phyloP scores from a whole-genome alignment of 2,113 vertebrate genomes.

The Ailurus styani region DNA sequence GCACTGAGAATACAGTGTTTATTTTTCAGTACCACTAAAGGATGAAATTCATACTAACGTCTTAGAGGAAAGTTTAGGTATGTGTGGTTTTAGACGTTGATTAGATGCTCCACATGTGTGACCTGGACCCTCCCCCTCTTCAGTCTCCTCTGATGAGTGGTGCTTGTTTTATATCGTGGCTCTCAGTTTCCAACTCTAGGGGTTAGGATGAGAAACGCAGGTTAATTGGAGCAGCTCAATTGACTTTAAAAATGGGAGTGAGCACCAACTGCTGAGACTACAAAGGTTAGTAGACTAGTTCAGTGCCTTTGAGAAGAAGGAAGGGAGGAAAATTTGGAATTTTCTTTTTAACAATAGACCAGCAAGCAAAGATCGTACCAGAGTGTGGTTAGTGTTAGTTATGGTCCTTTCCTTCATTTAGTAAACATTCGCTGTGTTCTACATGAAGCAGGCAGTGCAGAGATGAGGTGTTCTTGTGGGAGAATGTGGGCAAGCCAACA shows the following conservation, averaged over 20 bases:
- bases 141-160: background rate
- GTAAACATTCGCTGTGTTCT: background rate
- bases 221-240: constrained; percentile 47
- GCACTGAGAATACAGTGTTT: background rate
- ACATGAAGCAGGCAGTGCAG: background rate
- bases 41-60: constrained; percentile 24
- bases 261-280: constrained; percentile 5
- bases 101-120: constrained; percentile 33
- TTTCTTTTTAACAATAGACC: background rate
- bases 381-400: background rate
- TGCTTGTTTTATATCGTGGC: background rate
- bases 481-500: background rate
- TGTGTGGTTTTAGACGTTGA: constrained; percentile 43
- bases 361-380: background rate
- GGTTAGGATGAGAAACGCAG: constrained; percentile 49
- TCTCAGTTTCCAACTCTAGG: background rate
- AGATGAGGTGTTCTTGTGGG: background rate
- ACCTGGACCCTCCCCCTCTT: background rate
- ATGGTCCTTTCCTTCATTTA: background rate
- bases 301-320: background rate
- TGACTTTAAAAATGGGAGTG: constrained; percentile 49
- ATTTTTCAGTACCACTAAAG: constrained; percentile 32
- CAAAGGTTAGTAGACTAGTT: constrained; percentile 12
- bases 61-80: constrained; percentile 44
- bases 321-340: background rate